Evolutionary conservation across 30 jellyfish, hydroid and myxozoan species (phyloP), one percentile per base, ranked within the genome.

Genomic region (Chironex yamaguchii): DNA sequence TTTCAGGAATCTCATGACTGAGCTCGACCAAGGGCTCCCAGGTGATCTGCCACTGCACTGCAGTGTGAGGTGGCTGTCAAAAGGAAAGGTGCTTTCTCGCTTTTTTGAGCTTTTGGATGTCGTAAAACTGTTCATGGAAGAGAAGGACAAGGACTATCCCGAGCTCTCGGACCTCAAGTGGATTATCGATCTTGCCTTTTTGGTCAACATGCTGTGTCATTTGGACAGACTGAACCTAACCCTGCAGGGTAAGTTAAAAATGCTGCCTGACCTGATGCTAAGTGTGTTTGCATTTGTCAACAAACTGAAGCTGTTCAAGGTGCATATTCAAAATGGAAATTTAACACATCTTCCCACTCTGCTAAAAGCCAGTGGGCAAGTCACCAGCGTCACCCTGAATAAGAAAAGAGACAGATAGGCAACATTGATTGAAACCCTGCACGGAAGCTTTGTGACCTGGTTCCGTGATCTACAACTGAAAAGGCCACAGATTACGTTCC

Each of bases 341-440:
- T 65, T 65, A 42, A 28, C 28, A n/a, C 62, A 65, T 65, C 28
- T 65, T 36, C 49, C 79, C 17, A 42, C 58, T n/a, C n/a, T n/a
- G n/a, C n/a, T n/a, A n/a, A n/a, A n/a, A n/a, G n/a, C n/a, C n/a
- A n/a, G n/a, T n/a, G n/a, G n/a, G n/a, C n/a, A n/a, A n/a, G n/a
- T n/a, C n/a, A n/a, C n/a, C n/a, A n/a, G n/a, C n/a, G n/a, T n/a
- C n/a, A n/a, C n/a, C n/a, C n/a, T n/a, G n/a, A n/a, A n/a, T n/a
- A n/a, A n/a, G n/a, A n/a, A n/a, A n/a, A n/a, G n/a, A n/a, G n/a
- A n/a, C n/a, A n/a, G n/a, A n/a, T n/a, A n/a, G n/a, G n/a, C n/a
- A n/a, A n/a, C n/a, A n/a, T n/a, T n/a, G n/a, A n/a, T n/a, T n/a
- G n/a, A n/a, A n/a, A n/a, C n/a, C n/a, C n/a, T n/a, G n/a, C n/a